Evolutionary conservation across 92 coral and sea anemone species (phyloP), one percentile per base, ranked within the genome.

Genomic region (Palythoa grandiflora): DNA sequence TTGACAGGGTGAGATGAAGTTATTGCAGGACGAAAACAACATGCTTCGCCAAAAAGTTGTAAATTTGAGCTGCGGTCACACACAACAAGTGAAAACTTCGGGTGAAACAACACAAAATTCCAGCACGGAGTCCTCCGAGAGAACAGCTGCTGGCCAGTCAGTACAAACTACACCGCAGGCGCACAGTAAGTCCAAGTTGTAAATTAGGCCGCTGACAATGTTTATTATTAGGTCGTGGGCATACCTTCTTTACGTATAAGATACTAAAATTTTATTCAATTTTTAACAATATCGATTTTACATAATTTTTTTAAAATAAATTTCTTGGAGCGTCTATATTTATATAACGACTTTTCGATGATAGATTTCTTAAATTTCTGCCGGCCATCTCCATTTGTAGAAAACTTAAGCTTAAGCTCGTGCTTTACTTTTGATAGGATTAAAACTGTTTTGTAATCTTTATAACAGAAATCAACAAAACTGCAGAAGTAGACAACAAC

Each of bases 1-100:
- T 57, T 39, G 48, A 59, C 85, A 95, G 98, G 93, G 98, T 35
- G 98, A 95, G 85, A 88, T 95, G 61, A 87, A 86, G 59, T 85
- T 95, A 14, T 89, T 95, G n/a, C 94, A 95, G 76, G 94, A 93
- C 19, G 98, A 95, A 52, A 95, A 95, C 87, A 88, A 76, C 40
- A 87, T 93, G 89, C 92, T 95, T 44, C 92, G 94, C 61, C 91
- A 93, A 60, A 90, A 90, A 79, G 98, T 95, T 17, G 93, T 84
- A 1, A 89, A 83, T 19, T 77, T 95, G 68, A 94, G 94, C 17
- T 76, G 78, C 59, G 78, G 54, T 60, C 91, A 90, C 48, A 77
- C 88, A 19, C 44, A 66, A 44, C 20, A 71, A 16, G 90, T 88
- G 40, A 77, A 83, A 75, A 92, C 92, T 53, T 68, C 91, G 16